Base-by-base conservation (phyloP, 92 coral and sea anemone genomes). In the Paramuricea clavata region DNA sequence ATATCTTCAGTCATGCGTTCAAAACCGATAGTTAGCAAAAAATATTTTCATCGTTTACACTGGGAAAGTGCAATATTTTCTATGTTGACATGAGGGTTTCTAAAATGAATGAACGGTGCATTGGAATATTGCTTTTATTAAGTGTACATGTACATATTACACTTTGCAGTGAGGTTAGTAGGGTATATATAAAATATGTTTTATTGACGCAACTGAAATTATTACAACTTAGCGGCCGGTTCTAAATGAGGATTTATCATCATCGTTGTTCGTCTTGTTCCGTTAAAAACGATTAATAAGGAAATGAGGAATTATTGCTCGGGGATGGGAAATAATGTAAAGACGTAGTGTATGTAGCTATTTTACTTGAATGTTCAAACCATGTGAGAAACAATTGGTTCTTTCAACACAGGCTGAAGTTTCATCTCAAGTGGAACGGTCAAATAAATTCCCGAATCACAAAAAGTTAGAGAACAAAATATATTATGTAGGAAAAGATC, bases 1-100 rank as follows among this genome's bases (percentile, higher is more conserved):
- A n/a, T n/a, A n/a, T n/a, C 72, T 65, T 65, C 72, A 65, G 41
- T 33, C 72, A 65, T 28, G 72, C 72, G 39, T 65, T 28, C 72
- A 19, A 65, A 65, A 30, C 28, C 17, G 72, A 28, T 33, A 65
- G 36, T 12, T 65, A 28, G 3, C 21, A 52, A 62, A 65, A 65
- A 4, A 28, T 65, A 11, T 65, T 19, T 31, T 8, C 2, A 2
- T 0, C n/a, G 2, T 65, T 0, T 27, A 65, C 10, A 65, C 4
- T 10, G n/a, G n/a, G n/a, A n/a, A n/a, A n/a, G n/a, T n/a, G n/a
- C n/a, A n/a, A n/a, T n/a, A n/a, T n/a, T n/a, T n/a, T n/a, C n/a
- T 54, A 54, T 54, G 1, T 27, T 65, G 5, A 33, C 6, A 65
- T 65, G 72, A 65, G 12, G 72, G 28, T 17, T 65, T 11, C 1